Percentiles rank a stretch among this genome's conserved stretches.
Conservation (phyloP, 2,797 vertebrate genomes). For the Carduelis carduelis region DNA sequence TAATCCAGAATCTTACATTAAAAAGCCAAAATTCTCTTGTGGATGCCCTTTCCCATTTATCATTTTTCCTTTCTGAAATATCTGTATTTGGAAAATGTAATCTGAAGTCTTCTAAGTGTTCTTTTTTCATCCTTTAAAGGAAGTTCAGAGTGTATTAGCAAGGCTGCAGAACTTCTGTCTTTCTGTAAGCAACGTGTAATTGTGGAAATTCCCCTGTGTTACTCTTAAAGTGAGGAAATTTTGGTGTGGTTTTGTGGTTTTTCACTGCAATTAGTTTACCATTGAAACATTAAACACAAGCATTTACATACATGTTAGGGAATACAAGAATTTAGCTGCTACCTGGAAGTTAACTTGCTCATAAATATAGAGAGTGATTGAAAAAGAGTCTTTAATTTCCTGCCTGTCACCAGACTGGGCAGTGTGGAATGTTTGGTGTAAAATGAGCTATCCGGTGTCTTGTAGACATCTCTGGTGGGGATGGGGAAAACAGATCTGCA, state of each 20-base stretch:
- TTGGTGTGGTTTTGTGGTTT: not conserved
- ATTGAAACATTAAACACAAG: not conserved
- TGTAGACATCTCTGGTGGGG: not conserved
- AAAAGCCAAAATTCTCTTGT: not conserved
- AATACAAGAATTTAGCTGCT: not conserved
- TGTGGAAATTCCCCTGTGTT: not conserved
- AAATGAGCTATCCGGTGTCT: not conserved
- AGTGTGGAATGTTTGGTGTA: not conserved
- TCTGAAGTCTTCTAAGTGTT: not conserved
- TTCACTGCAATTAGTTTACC: not conserved
- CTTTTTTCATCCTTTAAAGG: not conserved
- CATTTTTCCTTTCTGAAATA: not conserved
- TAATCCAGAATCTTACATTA: not conserved
- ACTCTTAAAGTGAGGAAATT: not conserved
- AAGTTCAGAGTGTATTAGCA: not conserved
- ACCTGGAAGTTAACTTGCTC: not conserved
- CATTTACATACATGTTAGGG: not conserved
- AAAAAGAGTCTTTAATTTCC: slow-evolving; percentile 30
- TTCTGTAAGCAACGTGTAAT: not conserved
- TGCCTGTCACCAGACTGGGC: not conserved
- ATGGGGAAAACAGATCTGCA: not conserved
- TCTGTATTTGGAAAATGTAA: not conserved
- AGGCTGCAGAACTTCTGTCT: not conserved
- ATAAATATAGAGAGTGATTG: not conserved
- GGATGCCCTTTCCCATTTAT: not conserved